phyloP scores from a whole-genome alignment of 1,140 invertebrate species.

The Drosophila burlai region DNA sequence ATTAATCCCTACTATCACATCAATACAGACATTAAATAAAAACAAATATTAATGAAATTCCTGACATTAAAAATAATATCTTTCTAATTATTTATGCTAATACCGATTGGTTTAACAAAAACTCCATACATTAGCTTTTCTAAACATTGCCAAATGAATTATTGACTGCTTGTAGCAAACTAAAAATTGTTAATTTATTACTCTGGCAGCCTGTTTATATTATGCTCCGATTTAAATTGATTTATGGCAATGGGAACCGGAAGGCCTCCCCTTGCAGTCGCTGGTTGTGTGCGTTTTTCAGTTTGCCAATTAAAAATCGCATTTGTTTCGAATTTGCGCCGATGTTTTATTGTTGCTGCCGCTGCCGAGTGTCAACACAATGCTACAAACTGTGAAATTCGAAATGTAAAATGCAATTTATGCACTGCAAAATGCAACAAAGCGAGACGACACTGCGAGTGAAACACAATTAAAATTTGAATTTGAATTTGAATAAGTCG shows the following conservation, averaged over 20 bases:
- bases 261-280: slow-evolving; percentile 23
- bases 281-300: slow-evolving; percentile 20
- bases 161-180: background rate
- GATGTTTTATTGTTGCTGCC: slow-evolving; percentile 47
- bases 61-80: background rate
- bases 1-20: background rate
- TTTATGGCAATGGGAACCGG: slow-evolving; percentile 20
- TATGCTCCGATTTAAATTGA: slow-evolving; percentile 32
- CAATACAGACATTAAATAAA: background rate
- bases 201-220: slow-evolving; percentile 5
- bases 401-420: slow-evolving; percentile 45
- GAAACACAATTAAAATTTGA: slow-evolving; percentile 70
- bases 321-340: slow-evolving; percentile 66
- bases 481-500: slow-evolving; percentile 57
- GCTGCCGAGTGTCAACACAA: slow-evolving; percentile 58
- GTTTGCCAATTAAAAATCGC: slow-evolving; percentile 74
- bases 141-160: slow-evolving; percentile 3
- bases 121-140: background rate
- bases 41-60: background rate
- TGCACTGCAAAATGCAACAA: slow-evolving; percentile 23
- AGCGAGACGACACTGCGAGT: slow-evolving; percentile 28
- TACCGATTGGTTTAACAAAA: background rate
- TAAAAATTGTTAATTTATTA: slow-evolving; percentile 14
- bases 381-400: slow-evolving; percentile 38
- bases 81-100: slow-evolving; percentile 3